A percentile compares a stretch with the other conserved stretches of the same genome.
Conservation (phyloP, 2,888 invertebrate genomes). For the Perizoma flavofasciatum region DNA sequence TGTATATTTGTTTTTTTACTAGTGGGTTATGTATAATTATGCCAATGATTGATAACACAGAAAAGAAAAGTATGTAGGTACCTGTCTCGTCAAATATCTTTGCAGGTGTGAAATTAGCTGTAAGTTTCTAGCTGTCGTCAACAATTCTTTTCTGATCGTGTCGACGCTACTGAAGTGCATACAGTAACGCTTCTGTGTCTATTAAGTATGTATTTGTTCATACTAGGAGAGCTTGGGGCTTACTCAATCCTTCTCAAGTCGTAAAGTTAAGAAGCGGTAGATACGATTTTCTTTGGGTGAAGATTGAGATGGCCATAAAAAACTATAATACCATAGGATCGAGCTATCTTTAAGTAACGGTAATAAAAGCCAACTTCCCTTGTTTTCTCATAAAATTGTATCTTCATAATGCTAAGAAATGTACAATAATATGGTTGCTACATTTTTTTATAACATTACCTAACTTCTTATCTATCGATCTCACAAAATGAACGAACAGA, state of each 20-base stretch:
- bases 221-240: neutral
- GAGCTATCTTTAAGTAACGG: constrained; percentile 21
- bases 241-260: constrained; percentile 23
- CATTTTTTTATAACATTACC: constrained; percentile 26
- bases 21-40: too few species aligned
- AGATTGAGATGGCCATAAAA: constrained; percentile 26
- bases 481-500: neutral
- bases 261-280: constrained; percentile 50
- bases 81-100: too few species aligned
- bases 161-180: too few species aligned
- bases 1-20: too few species aligned
- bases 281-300: constrained; percentile 44
- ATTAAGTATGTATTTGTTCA: too few species aligned
- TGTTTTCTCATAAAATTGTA: constrained; percentile 39
- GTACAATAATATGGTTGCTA: constrained; percentile 33
- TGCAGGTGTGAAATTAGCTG: too few species aligned
- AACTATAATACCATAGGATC: constrained; percentile 21
- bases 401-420: constrained; percentile 39
- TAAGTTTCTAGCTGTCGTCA: too few species aligned
- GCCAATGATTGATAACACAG: too few species aligned
- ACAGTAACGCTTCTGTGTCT: neutral
- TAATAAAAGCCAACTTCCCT: constrained; percentile 39
- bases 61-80: too few species aligned
- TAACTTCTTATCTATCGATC: constrained; percentile 19
- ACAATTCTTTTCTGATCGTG: too few species aligned